phyloP scores from a whole-genome alignment of 2,797 vertebrate species.

The Halcyon chelicuti region DNA sequence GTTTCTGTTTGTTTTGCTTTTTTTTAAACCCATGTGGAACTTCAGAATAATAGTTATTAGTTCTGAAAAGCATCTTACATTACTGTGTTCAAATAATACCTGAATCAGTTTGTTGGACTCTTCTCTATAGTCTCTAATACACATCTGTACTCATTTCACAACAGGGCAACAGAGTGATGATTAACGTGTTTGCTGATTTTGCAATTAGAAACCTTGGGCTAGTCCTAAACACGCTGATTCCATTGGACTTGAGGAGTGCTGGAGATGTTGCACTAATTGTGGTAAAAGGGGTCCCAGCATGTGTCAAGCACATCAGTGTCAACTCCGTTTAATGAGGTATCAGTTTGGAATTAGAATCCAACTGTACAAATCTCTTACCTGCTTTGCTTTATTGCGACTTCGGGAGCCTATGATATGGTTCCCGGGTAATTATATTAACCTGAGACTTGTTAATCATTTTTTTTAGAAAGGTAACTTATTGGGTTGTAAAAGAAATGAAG shows the following conservation, averaged over 20 bases:
- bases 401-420: neutral
- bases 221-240: slow-evolving; percentile 16
- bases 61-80: neutral
- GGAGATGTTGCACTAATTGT: slow-evolving; percentile 77
- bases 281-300: slow-evolving; percentile 59
- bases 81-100: neutral
- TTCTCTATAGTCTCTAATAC: neutral
- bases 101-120: neutral
- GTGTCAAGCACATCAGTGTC: slow-evolving; percentile 27
- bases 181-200: slow-evolving; percentile 33
- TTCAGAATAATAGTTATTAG: neutral
- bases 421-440: neutral
- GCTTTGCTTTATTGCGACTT: neutral
- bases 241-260: neutral
- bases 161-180: neutral
- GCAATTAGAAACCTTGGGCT: slow-evolving; percentile 31
- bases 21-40: neutral
- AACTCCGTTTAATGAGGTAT: slow-evolving; percentile 28
- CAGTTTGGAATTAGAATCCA: neutral
- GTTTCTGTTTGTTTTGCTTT: too few relatives aligned
- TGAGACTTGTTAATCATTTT: neutral
- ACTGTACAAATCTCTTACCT: neutral
- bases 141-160: slow-evolving; percentile 20
- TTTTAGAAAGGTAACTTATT: neutral
- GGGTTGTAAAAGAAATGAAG: neutral